A percentile compares a stretch with the other conserved stretches of the same genome.
Evolutionary conservation across 2,113 vertebrate species (phyloP).

Genomic region (Callipepla squamata): DNA sequence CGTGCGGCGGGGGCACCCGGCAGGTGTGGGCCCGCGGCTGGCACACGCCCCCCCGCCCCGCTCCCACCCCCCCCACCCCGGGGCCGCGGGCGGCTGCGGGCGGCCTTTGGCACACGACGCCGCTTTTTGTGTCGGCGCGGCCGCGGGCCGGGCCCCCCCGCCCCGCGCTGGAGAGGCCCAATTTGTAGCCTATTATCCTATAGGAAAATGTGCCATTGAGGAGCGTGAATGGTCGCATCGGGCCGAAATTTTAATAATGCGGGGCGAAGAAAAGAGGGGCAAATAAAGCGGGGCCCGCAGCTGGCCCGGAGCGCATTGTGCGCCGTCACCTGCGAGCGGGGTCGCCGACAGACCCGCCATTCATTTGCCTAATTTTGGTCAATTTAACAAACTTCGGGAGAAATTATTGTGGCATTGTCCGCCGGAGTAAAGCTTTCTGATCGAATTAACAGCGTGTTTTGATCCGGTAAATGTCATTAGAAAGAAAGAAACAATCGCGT

Average conservation of each 20-base stretch:
- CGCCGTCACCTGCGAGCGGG: constrained; percentile 96
- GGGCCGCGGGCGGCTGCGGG: constrained; percentile 81
- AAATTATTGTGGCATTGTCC: constrained; percentile 99
- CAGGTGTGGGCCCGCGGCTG: constrained; percentile 95
- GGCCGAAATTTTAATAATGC: constrained; percentile 98
- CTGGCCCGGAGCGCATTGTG: constrained; percentile 96
- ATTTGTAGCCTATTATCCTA: constrained; percentile 99
- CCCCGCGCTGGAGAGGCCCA: constrained; percentile 94
- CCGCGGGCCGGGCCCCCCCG: constrained; percentile 53
- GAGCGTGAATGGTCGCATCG: constrained; percentile 98
- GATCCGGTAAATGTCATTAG: constrained; percentile 99
- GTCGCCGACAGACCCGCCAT: constrained; percentile 95
- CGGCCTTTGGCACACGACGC: constrained; percentile 95
- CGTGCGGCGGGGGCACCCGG: constrained; percentile 89
- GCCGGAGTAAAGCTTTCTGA: constrained; percentile 98
- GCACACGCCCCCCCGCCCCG: constrained; percentile 82
- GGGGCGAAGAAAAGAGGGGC: constrained; percentile 89
- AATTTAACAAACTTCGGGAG: constrained; percentile 99
- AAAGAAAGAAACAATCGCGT: constrained; percentile 99
- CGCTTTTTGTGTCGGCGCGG: constrained; percentile 41
- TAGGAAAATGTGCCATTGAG: constrained; percentile 99
- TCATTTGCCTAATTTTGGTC: constrained; percentile 99
- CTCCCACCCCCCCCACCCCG: constrained; percentile 72
- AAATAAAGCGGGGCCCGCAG: constrained; percentile 97
- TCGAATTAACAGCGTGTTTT: constrained; percentile 99